Conservation (phyloP, 2,797 vertebrate species). For the Lutjanus argentimaculatus region DNA sequence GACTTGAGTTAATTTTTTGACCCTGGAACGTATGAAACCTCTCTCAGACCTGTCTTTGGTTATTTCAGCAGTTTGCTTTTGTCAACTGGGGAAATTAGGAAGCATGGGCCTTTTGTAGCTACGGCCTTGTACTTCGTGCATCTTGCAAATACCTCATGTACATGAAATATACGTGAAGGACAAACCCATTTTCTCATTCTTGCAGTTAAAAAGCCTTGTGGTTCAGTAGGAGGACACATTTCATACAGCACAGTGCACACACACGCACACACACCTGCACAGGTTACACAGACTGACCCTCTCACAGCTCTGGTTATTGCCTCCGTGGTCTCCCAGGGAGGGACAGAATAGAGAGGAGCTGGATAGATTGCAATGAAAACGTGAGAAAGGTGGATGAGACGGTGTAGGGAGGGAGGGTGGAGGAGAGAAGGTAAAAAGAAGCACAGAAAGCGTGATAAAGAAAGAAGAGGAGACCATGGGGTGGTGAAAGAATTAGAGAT, state of each 20-base stretch:
- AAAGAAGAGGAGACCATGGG: slow-evolving; percentile 43
- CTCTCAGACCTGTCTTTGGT: slow-evolving; percentile 5
- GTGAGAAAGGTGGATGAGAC: slow-evolving; percentile 43
- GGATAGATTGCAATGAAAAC: slow-evolving; percentile 54
- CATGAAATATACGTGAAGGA: slow-evolving; percentile 51
- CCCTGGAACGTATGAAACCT: slow-evolving; percentile 38
- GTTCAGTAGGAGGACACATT: slow-evolving; percentile 37
- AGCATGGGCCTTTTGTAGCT: slow-evolving; percentile 23
- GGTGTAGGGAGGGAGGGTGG: slow-evolving; percentile 10
- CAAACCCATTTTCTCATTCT: slow-evolving; percentile 36
- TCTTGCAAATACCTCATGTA: slow-evolving; percentile 23
- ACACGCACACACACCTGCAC: slow-evolving; percentile 33
- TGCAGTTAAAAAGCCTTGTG: slow-evolving; percentile 28
- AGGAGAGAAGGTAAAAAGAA: slow-evolving; percentile 30
- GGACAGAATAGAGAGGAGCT: slow-evolving; percentile 57
- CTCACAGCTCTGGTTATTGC: slow-evolving; percentile 76
- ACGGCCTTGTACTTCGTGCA: slow-evolving; percentile 17
- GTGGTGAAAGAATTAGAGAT: slow-evolving; percentile 63
- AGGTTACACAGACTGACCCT: slow-evolving; percentile 69
- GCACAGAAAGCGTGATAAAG: slow-evolving; percentile 43
- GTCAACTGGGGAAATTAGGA: slow-evolving; percentile 48
- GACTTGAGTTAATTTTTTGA: slow-evolving; percentile 57
- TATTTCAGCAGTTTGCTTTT: slow-evolving; percentile 21
- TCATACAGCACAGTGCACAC: slow-evolving; percentile 26
- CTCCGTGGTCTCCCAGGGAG: slow-evolving; percentile 72